phyloP scores from a whole-genome alignment of 2,888 invertebrate genomes.

The Chydorus sphaericus region DNA sequence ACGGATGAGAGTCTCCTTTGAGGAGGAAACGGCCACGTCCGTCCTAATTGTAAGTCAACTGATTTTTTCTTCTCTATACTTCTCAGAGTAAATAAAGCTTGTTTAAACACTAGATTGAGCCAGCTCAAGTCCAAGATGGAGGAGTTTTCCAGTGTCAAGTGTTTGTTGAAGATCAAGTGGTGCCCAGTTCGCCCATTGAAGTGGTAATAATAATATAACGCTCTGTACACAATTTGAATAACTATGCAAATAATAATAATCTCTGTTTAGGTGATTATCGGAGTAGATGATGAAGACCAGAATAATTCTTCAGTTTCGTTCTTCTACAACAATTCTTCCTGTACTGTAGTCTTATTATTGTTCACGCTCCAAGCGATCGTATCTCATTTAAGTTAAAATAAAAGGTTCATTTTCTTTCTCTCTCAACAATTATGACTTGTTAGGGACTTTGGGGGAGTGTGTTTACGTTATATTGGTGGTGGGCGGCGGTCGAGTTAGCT shows the following conservation, averaged over 20 bases:
- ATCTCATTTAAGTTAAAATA: no score
- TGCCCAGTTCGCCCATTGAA: slow-evolving; percentile 7
- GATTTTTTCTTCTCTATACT: neutral
- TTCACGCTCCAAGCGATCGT: no score
- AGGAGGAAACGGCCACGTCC: neutral
- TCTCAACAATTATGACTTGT: no score
- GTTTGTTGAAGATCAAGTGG: neutral
- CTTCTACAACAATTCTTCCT: no score
- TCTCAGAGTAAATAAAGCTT: neutral
- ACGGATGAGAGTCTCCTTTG: neutral
- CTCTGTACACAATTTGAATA: neutral
- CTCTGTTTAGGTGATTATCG: neutral
- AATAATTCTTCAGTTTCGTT: no score
- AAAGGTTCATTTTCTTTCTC: no score
- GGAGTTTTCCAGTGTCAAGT: slow-evolving; percentile 8
- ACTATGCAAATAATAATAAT: neutral
- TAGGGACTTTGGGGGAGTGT: neutral
- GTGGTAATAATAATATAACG: neutral
- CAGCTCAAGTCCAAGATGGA: slow-evolving; percentile 4
- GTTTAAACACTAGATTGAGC: neutral
- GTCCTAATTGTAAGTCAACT: neutral
- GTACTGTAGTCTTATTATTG: no score
- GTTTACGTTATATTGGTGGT: neutral
- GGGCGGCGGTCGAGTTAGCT: neutral
- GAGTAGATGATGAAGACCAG: no score